Evolutionary conservation across 2,888 invertebrate species (phyloP).

Genomic region (Scaptomyza polygonia): DNA sequence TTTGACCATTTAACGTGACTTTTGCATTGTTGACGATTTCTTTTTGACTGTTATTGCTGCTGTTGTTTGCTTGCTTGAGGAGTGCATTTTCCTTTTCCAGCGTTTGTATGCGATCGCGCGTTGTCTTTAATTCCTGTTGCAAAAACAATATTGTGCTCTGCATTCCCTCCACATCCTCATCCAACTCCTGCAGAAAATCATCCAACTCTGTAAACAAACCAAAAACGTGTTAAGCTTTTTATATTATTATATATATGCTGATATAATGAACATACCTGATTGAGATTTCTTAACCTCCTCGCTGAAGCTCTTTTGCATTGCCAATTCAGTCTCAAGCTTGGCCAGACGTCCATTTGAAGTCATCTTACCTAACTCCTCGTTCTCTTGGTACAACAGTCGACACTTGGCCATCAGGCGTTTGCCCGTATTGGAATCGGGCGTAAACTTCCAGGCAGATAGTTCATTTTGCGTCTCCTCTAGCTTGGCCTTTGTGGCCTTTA

Average conservation of each 20-base stretch:
- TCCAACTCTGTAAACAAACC: conserved; percentile 89
- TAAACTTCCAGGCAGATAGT: conserved; percentile 99
- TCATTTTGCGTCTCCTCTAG: conserved; percentile 99
- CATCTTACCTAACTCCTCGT: conserved; percentile 98
- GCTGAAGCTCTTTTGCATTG: conserved; percentile 96
- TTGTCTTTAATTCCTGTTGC: conserved; percentile 95
- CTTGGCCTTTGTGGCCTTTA: conserved; percentile 94
- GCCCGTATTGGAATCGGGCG: conserved; percentile 99
- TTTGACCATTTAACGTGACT: conserved; percentile 55
- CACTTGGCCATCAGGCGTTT: conserved; percentile 99
- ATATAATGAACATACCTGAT: conserved; percentile 87
- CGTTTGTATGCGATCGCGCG: conserved; percentile 88
- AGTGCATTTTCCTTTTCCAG: conserved; percentile 87
- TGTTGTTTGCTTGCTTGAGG: conserved; percentile 66
- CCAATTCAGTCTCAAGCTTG: conserved; percentile 97
- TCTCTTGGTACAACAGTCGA: conserved; percentile 96
- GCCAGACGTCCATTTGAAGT: conserved; percentile 97
- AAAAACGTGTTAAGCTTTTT: neutral
- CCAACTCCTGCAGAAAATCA: conserved; percentile 96
- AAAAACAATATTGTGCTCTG: conserved; percentile 97
- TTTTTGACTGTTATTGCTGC: conserved; percentile 36
- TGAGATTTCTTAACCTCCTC: conserved; percentile 98
- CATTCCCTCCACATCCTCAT: conserved; percentile 99
- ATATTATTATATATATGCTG: neutral
- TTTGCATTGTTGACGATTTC: conserved; percentile 29